Evolutionary conservation across 2,888 invertebrate species (phyloP).

Genomic region (Cinara cedri): DNA sequence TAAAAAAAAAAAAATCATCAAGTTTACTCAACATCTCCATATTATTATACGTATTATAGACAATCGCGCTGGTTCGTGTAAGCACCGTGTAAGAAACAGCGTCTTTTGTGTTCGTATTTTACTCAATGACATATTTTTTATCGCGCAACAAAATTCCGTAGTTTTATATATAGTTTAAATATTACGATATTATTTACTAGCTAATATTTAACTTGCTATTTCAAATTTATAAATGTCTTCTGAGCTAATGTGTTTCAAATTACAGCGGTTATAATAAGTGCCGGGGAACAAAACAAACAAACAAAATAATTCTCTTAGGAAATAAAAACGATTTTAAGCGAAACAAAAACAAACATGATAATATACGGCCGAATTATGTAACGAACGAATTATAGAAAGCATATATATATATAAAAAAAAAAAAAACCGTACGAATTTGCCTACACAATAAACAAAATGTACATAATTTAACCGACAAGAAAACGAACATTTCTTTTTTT

Average conservation of each 20-base stretch:
- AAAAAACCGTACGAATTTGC: background rate
- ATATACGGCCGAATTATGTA: background rate
- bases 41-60: no score
- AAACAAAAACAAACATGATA: background rate
- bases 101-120: no score
- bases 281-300: background rate
- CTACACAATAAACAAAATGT: background rate
- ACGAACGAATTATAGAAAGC: background rate
- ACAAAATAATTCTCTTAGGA: background rate
- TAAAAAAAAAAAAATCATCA: no score
- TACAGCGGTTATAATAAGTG: background rate
- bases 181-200: no score
- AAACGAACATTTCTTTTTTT: constrained; percentile 26
- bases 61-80: no score
- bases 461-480: background rate
- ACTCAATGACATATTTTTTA: no score
- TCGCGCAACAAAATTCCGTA: no score
- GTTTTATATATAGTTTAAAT: no score
- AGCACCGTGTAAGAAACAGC: no score
- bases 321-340: background rate
- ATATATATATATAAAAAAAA: constrained; percentile 8
- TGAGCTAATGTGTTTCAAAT: background rate
- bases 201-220: no score
- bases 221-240: background rate
- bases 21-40: no score